Evolutionary conservation across 2,113 vertebrate species (phyloP), one percentile per base, ranked within the genome.

Genomic region (Prinia subflava): DNA sequence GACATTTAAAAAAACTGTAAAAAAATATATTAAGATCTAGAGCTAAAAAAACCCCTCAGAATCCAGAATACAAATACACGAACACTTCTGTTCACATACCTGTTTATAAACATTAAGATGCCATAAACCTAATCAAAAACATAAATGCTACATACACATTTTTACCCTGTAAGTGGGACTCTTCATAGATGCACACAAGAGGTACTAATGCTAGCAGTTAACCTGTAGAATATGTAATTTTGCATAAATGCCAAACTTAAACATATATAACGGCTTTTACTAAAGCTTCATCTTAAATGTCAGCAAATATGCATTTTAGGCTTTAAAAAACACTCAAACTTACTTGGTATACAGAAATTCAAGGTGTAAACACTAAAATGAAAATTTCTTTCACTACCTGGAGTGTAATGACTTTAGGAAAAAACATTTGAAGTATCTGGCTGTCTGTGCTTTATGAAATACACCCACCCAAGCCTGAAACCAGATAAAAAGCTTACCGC

Each of bases 401-500:
- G 11, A 59, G 1, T 6, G 8, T 10, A 57, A 52, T 33, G 30
- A 60, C 11, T 37, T 57, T 0, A 65, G 30, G 12, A 18, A 81
- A 67, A 76, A 75, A 60, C 19, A 0, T 49, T 30, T 1, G 41
- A 55, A 68, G 15, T 13, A 67, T 9, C 44, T 21, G 44, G 1
- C 20, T 52, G 27, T 11, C n/a, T 77, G 14, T 44, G 7, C 49
- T 69, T 67, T 41, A 39, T 18, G 39, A 88, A 52, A 74, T 13
- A 25, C 15, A 73, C 46, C 42, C 68, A 83, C 52, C 20, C 70
- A 73, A 47, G 22, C 12, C 8, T 15, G 11, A 94, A n/a, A 75
- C 9, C 56, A 85, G 47, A 41, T 13, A 20, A 62, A 53, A 93
- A 33, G 87, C 95, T 97, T 97, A 99, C 99, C 91, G 99, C 99